Conservation (phyloP, 2,888 invertebrate species). For the Oscheius sp. region DNA sequence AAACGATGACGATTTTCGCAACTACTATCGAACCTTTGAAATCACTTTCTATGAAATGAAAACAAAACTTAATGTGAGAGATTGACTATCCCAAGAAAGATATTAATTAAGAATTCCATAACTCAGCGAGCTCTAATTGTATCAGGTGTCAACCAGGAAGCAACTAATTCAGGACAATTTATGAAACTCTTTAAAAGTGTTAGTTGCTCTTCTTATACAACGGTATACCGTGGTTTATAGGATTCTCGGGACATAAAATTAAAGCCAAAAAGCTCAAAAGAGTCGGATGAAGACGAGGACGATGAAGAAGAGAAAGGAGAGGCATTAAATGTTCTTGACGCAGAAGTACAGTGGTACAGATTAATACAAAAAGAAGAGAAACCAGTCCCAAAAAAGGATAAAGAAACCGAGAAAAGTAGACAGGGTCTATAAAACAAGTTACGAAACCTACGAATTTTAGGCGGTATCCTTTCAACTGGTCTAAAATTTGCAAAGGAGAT, state of each 20-base stretch:
- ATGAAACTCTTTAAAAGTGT: slow-evolving; percentile 52
- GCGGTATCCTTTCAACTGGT: slow-evolving; percentile 37
- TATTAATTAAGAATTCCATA: slow-evolving; percentile 10
- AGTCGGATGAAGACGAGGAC: slow-evolving; percentile 55
- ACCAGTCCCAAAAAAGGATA: not conserved
- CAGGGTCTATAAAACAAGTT: too few relatives aligned
- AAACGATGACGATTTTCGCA: slow-evolving; percentile 45
- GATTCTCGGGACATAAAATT: slow-evolving; percentile 40
- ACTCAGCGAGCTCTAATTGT: slow-evolving; percentile 48
- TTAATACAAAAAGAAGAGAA: slow-evolving; percentile 10
- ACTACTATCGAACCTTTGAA: slow-evolving; percentile 62
- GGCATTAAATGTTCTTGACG: slow-evolving; percentile 31
- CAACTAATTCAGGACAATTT: slow-evolving; percentile 43
- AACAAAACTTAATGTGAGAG: slow-evolving; percentile 35
- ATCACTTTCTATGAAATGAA: slow-evolving; percentile 59
- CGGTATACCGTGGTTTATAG: slow-evolving; percentile 27
- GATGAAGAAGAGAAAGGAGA: slow-evolving; percentile 31
- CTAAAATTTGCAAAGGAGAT: slow-evolving; percentile 50
- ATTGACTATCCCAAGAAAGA: not conserved
- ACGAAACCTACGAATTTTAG: too few relatives aligned
- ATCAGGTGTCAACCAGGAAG: slow-evolving; percentile 49
- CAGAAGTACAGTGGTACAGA: slow-evolving; percentile 20
- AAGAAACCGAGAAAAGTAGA: not conserved
- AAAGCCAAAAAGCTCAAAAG: slow-evolving; percentile 36
- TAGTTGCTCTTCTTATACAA: not conserved